Evolutionary conservation across 2,113 vertebrate genomes (phyloP), one percentile per base, ranked within the genome.

Genomic region (Quiscalus mexicanus): DNA sequence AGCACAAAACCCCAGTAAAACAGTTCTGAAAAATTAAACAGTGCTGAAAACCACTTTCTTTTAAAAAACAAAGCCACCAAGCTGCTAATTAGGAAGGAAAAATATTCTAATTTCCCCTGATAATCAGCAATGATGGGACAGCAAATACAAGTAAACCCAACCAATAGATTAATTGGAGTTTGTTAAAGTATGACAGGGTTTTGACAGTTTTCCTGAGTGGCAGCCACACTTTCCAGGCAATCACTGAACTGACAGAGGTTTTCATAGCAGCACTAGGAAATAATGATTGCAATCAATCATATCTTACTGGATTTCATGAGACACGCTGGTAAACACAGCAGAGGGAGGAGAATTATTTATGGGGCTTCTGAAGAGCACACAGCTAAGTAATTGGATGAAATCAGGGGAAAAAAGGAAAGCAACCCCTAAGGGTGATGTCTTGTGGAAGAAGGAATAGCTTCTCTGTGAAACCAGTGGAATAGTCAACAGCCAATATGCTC

Each of bases 211-310:
- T 21, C 68, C 77, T 89, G 94, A 96, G 94, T 89, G 94, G 94
- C 95, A 96, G 90, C 62, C 75, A 73, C 68, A 74, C 94, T 96
- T 97, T 77, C 92, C 85, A 97, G 90, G 94, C 96, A 97, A 97
- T 97, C 97, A 97, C 96, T 82, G 88, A 97, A 58, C 91, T 96
- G 95, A 97, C 96, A 94, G 95, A 93, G 95, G 95, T 96, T 97
- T 97, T 94, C 96, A 92, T 60, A 95, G 92, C 67, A 70, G 95
- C 92, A 67, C 93, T 91, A 94, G 95, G 96, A 97, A 97, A 97
- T 97, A 97, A 97, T 97, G 96, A 97, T 96, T 89, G 91, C 95
- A 96, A 97, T 97, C 97, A 97, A 96, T 97, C 97, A 96, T 93
- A 90, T 90, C 93, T 91, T 93, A 84, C 94, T 52, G 91, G 92